Conservation (phyloP, 2,888 invertebrate genomes). For the Acholoe squamosa region DNA sequence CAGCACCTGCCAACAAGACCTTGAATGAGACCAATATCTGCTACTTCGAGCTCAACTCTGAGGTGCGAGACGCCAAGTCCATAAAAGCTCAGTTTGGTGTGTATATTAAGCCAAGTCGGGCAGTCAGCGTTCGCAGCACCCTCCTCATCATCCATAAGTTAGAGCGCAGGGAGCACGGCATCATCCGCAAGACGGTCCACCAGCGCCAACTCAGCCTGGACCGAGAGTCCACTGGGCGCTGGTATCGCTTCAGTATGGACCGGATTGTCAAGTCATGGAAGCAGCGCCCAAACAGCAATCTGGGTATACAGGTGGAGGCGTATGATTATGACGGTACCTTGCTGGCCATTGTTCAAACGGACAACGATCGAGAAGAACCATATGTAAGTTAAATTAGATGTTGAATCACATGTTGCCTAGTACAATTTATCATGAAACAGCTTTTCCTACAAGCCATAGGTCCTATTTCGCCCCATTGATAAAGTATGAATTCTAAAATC, state of each 20-base stretch:
- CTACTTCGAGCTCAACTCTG: constrained; percentile 46
- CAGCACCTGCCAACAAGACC: constrained; percentile 51
- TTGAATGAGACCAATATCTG: constrained; percentile 43
- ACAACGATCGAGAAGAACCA: constrained; percentile 30
- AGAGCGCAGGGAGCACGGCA: background rate
- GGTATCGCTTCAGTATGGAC: constrained; percentile 57
- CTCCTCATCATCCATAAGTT: constrained; percentile 17
- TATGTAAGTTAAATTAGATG: too few relatives aligned
- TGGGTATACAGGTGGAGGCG: constrained; percentile 25
- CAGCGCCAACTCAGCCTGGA: background rate
- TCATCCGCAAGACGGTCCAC: constrained; percentile 34
- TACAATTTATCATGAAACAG: too few relatives aligned
- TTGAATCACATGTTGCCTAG: too few relatives aligned
- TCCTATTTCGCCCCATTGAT: too few relatives aligned
- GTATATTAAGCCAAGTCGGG: constrained; percentile 20
- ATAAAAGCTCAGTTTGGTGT: constrained; percentile 39
- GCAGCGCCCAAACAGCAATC: constrained; percentile 11
- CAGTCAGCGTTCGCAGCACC: background rate
- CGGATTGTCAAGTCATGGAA: constrained; percentile 35
- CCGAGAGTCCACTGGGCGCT: constrained; percentile 27
- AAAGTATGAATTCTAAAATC: too few relatives aligned
- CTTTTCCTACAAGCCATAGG: too few relatives aligned
- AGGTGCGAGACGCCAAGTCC: constrained; percentile 3
- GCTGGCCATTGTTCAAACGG: constrained; percentile 70
- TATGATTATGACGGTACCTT: constrained; percentile 22